phyloP scores from a whole-genome alignment of 1,140 invertebrate species.

The Bombus ignitus region DNA sequence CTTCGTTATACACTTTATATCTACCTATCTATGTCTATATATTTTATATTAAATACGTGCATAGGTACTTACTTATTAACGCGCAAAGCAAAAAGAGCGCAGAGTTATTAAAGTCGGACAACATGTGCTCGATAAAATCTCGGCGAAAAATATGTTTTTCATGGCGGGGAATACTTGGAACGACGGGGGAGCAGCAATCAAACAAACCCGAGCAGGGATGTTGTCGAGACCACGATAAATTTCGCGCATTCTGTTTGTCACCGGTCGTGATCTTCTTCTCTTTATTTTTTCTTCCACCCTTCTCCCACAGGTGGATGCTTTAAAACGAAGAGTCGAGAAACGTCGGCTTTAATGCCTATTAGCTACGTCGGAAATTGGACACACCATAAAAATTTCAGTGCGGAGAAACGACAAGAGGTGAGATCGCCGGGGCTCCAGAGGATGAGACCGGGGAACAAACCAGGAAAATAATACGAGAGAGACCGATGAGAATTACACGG shows the following conservation, averaged over 20 bases:
- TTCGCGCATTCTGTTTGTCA: conserved; percentile 25
- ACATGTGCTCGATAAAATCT: background rate
- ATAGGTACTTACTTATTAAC: too few relatives aligned
- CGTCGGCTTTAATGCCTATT: conserved; percentile 70
- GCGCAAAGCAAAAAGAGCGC: too few relatives aligned
- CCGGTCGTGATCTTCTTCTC: background rate
- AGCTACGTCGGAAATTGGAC: conserved; percentile 68
- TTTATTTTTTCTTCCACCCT: background rate
- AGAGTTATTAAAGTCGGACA: background rate
- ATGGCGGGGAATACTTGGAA: background rate
- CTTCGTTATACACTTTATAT: too few relatives aligned
- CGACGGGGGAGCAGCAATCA: background rate
- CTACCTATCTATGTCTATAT: too few relatives aligned
- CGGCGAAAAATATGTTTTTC: background rate
- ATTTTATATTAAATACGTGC: too few relatives aligned
- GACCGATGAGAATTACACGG: background rate
- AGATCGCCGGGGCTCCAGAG: conserved; percentile 16
- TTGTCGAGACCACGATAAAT: background rate
- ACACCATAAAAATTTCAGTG: conserved; percentile 69
- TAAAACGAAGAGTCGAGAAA: conserved; percentile 49
- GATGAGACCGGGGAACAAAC: conserved; percentile 33
- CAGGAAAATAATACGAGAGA: conserved; percentile 36
- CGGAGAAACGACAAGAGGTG: conserved; percentile 60
- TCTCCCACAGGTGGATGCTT: conserved; percentile 20
- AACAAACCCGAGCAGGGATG: background rate